Percentiles rank a stretch among this genome's conserved stretches.
These are phyloP conservation scores for Pseudomyrmex flavicornis DNA, from an alignment of 1,140 invertebrate species.

Conservation along the genomic window DNA sequence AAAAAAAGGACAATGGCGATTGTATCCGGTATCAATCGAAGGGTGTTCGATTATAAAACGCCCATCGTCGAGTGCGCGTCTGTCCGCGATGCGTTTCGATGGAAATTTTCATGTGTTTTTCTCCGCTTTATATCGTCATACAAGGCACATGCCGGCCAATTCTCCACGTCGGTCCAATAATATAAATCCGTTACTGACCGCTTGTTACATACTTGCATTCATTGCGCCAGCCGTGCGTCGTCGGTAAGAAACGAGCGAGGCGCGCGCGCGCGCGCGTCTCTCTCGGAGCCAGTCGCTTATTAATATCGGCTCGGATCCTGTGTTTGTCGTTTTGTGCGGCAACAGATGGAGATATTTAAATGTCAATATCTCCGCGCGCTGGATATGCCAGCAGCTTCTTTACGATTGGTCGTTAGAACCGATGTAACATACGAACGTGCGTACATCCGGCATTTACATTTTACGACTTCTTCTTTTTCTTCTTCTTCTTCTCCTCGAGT, in stretches of 20 bases:
- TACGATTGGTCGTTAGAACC: slow-evolving; percentile 79
- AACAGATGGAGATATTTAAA: slow-evolving; percentile 81
- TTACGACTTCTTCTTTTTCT: slow-evolving; percentile 74
- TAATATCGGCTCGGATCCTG: slow-evolving; percentile 61
- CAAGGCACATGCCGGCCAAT: neutral
- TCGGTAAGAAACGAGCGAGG: slow-evolving; percentile 5
- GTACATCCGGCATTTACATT: slow-evolving; percentile 80
- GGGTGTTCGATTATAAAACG: slow-evolving; percentile 47
- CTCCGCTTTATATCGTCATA: neutral
- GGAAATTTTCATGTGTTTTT: slow-evolving; percentile 46
- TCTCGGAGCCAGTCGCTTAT: slow-evolving; percentile 52
- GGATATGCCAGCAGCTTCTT: slow-evolving; percentile 76
- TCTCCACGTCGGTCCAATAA: slow-evolving; percentile 25
- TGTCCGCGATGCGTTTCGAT: slow-evolving; percentile 32
- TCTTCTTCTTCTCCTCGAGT: slow-evolving; percentile 62
- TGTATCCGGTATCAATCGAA: slow-evolving; percentile 25
- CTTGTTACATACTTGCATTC: neutral
- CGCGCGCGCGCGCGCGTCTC: neutral
- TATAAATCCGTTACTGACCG: slow-evolving; percentile 55
- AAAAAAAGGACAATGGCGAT: slow-evolving; percentile 41
- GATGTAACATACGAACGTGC: slow-evolving; percentile 75
- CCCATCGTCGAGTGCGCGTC: neutral
- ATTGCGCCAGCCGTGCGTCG: slow-evolving; percentile 1
- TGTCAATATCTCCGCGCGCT: slow-evolving; percentile 75
- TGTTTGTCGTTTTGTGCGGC: slow-evolving; percentile 56